These are phyloP conservation scores for Loripinus fragilis DNA, from an alignment of 2,888 invertebrate species.

Conservation along the genomic window DNA sequence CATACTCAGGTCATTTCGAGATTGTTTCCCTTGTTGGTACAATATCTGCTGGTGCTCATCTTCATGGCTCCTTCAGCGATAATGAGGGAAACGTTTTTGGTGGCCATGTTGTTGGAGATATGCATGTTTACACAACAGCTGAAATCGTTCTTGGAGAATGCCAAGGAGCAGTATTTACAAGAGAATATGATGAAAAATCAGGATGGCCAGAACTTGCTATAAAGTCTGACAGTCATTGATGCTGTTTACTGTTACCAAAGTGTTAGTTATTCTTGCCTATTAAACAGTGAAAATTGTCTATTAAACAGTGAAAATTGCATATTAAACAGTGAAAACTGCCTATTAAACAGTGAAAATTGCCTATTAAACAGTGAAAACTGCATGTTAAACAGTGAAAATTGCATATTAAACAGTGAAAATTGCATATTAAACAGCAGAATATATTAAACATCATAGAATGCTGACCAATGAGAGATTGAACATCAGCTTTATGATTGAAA, in stretches of 20 bases:
- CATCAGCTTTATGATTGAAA: no score
- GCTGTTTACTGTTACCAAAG: background rate
- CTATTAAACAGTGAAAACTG: no score
- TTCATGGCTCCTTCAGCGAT: conserved; percentile 82
- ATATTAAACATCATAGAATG: no score
- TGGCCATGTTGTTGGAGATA: conserved; percentile 83
- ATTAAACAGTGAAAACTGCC: no score
- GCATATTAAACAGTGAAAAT: no score
- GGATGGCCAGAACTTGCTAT: conserved; percentile 77
- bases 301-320: no score
- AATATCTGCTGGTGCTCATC: conserved; percentile 81
- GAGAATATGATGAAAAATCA: conserved; percentile 68
- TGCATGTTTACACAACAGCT: conserved; percentile 83
- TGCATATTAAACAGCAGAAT: no score
- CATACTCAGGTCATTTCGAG: conserved; percentile 79
- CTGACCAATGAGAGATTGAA: no score
- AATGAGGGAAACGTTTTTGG: conserved; percentile 81
- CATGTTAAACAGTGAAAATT: no score
- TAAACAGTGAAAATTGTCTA: no score
- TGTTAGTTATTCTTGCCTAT: no score
- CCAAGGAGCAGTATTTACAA: conserved; percentile 63
- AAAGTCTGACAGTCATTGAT: background rate
- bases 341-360: no score
- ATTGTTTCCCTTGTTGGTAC: conserved; percentile 84
- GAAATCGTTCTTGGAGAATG: conserved; percentile 82